phyloP scores from a whole-genome alignment of 1,140 invertebrate genomes.

The Ptiloglossa arizonensis region DNA sequence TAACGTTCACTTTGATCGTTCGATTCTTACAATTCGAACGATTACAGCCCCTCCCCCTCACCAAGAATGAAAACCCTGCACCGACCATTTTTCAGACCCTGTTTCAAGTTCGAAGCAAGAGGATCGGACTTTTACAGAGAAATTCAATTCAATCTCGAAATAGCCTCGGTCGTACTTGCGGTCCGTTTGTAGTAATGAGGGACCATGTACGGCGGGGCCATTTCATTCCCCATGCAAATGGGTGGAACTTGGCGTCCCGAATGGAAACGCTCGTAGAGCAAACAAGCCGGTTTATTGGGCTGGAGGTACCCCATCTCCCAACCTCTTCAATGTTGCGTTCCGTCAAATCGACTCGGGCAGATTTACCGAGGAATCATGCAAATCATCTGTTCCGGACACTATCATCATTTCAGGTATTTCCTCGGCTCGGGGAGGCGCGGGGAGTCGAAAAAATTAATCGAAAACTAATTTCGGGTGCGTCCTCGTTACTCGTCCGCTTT shows the following conservation, averaged over 20 bases:
- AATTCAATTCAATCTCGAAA: too few species aligned
- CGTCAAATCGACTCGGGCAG: slow-evolving; percentile 34
- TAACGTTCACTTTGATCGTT: too few species aligned
- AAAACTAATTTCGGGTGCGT: slow-evolving; percentile 47
- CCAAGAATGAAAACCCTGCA: too few species aligned
- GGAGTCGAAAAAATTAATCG: slow-evolving; percentile 25
- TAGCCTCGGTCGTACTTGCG: too few species aligned
- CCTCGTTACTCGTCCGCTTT: slow-evolving; percentile 59
- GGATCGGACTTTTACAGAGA: too few species aligned
- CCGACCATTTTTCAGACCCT: too few species aligned
- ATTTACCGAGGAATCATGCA: slow-evolving; percentile 54
- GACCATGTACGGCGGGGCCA: background rate
- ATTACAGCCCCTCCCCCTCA: too few species aligned
- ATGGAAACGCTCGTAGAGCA: background rate
- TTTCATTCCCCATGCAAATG: background rate
- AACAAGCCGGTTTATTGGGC: slow-evolving; percentile 29
- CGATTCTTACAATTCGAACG: too few species aligned
- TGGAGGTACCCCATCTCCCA: too few species aligned
- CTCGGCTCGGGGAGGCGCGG: background rate
- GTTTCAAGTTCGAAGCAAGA: too few species aligned
- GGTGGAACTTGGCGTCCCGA: background rate
- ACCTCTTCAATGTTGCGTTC: background rate
- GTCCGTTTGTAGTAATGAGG: background rate
- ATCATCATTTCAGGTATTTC: slow-evolving; percentile 33
- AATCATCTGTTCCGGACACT: slow-evolving; percentile 16